A percentile compares a stretch with the other conserved stretches of the same genome.
Evolutionary conservation across 1,140 invertebrate genomes (phyloP).

Genomic region (Metaphire vulgaris): DNA sequence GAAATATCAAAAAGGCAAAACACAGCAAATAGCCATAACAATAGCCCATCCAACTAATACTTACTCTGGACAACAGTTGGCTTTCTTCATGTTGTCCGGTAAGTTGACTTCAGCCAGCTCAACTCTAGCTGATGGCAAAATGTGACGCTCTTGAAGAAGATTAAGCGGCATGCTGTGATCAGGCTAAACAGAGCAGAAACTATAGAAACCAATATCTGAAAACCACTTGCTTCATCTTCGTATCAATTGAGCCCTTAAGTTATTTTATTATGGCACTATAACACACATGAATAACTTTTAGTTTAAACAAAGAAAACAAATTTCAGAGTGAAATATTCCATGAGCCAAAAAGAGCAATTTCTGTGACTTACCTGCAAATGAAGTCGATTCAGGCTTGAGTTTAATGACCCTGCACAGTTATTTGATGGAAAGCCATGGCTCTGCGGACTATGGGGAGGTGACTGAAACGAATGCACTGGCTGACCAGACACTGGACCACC

Average conservation of each 20-base stretch:
- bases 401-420: not conserved
- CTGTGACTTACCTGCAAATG: not conserved
- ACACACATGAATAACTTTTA: too few relatives aligned
- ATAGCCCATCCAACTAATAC: too few relatives aligned
- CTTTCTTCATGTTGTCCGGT: constrained; percentile 71
- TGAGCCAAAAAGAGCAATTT: too few relatives aligned
- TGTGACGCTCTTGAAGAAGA: constrained; percentile 73
- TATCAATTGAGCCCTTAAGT: too few relatives aligned
- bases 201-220: too few relatives aligned
- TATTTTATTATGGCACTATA: too few relatives aligned
- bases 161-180: constrained; percentile 62
- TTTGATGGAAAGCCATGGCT: not conserved
- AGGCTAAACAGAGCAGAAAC: too few relatives aligned
- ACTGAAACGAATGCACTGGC: not conserved
- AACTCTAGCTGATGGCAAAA: constrained; percentile 72
- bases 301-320: too few relatives aligned
- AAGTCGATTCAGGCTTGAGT: not conserved
- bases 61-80: constrained; percentile 83
- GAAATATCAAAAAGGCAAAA: too few relatives aligned
- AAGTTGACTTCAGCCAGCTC: constrained; percentile 71
- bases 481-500: not conserved
- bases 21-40: too few relatives aligned
- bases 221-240: too few relatives aligned
- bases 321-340: too few relatives aligned
- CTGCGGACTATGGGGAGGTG: not conserved